Percentiles rank a stretch among this genome's conserved stretches.
These are phyloP conservation scores for Mimachlamys varia DNA, from an alignment of 2,888 invertebrate species.

Conservation along the genomic window DNA sequence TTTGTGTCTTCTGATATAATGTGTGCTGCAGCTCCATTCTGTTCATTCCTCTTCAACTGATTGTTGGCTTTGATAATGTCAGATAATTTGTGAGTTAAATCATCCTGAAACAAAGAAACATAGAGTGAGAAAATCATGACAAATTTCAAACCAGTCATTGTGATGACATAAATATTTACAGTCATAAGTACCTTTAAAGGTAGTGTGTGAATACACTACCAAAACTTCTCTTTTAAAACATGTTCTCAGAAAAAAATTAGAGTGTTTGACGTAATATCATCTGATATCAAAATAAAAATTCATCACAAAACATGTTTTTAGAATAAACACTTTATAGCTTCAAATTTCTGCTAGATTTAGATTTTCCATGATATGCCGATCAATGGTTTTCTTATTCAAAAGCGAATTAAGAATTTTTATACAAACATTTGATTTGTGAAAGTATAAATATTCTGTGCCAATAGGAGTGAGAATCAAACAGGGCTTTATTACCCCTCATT, in stretches of 20 bases:
- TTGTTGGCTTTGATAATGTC: constrained; percentile 99
- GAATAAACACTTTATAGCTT: too few species aligned
- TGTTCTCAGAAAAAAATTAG: constrained; percentile 24
- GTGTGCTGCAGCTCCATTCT: constrained; percentile 98
- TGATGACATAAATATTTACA: too few species aligned
- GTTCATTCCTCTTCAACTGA: constrained; percentile 96
- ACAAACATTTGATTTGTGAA: too few species aligned
- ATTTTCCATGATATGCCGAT: too few species aligned
- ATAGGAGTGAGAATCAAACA: neutral
- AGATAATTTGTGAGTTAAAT: constrained; percentile 98
- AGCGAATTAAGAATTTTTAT: too few species aligned
- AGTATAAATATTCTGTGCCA: too few species aligned
- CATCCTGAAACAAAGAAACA: constrained; percentile 87
- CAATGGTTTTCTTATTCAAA: too few species aligned
- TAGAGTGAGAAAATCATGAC: neutral
- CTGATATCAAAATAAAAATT: constrained; percentile 37
- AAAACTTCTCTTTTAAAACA: neutral
- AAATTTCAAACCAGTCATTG: neutral
- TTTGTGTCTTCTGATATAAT: constrained; percentile 98
- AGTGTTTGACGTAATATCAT: neutral
- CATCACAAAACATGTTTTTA: constrained; percentile 15
- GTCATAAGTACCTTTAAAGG: too few species aligned
- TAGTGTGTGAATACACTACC: too few species aligned
- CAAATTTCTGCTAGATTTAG: too few species aligned
- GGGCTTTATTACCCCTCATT: too few species aligned